Conservation (phyloP, 2,888 invertebrate genomes). For the Mythimna ferrago region DNA sequence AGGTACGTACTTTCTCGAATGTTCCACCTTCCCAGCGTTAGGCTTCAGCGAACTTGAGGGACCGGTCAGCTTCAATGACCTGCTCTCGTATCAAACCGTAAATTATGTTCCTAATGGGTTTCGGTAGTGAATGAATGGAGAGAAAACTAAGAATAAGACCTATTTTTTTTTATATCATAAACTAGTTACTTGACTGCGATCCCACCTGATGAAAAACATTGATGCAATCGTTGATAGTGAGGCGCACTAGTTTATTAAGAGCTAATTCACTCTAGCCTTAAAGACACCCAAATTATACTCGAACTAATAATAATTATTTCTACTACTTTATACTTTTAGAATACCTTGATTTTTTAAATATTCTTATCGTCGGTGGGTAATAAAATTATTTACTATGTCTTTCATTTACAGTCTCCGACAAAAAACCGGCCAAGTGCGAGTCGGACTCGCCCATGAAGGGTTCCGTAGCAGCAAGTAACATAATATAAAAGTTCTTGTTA, state of each 20-base stretch:
- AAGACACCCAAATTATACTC: too few species aligned
- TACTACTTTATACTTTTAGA: background rate
- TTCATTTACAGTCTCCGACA: background rate
- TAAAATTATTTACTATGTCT: background rate
- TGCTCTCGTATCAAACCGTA: slow-evolving; percentile 1
- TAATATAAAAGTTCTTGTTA: too few species aligned
- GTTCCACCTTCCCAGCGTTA: slow-evolving; percentile 41
- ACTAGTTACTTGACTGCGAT: too few species aligned
- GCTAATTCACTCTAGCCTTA: too few species aligned
- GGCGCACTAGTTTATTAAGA: too few species aligned
- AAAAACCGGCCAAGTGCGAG: too few species aligned
- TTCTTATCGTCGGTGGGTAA: background rate
- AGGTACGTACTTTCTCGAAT: slow-evolving; percentile 23
- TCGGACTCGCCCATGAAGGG: too few species aligned
- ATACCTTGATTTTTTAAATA: background rate
- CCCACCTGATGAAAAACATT: too few species aligned
- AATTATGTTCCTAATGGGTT: background rate
- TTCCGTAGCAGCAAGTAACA: too few species aligned
- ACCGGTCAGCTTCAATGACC: slow-evolving; percentile 25
- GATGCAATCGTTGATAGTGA: too few species aligned
- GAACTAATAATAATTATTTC: too few species aligned
- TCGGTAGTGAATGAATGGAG: background rate
- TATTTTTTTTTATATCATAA: too few species aligned
- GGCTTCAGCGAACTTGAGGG: slow-evolving; percentile 20
- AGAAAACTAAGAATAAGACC: background rate